Percentiles rank a stretch among this genome's conserved stretches.
These are phyloP conservation scores for Sebastes ruberrimus DNA, from an alignment of 2,797 vertebrate genomes.

Conservation along the genomic window DNA sequence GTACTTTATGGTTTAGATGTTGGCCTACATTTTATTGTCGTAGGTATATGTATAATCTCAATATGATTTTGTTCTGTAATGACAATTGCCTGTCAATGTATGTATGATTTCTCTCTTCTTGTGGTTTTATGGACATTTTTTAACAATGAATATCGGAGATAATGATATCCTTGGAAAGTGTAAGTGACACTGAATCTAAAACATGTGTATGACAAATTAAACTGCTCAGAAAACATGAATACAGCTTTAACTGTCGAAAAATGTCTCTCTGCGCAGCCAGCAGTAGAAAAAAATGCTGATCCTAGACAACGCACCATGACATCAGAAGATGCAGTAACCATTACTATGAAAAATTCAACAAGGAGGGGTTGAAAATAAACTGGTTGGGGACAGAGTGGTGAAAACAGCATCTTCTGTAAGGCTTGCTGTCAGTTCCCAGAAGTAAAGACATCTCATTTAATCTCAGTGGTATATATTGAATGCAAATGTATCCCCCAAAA, in stretches of 20 bases:
- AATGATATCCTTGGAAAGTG: not conserved
- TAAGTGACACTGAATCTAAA: not conserved
- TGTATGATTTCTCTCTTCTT: not conserved
- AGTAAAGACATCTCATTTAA: not conserved
- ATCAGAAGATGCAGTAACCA: not conserved
- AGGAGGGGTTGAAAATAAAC: not conserved
- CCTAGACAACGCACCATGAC: not conserved
- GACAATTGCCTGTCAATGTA: too few relatives aligned
- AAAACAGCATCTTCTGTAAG: not conserved
- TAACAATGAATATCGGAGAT: not conserved
- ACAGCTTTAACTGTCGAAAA: not conserved
- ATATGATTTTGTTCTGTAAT: too few relatives aligned
- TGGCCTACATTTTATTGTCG: too few relatives aligned
- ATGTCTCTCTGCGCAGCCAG: not conserved
- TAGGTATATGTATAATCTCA: too few relatives aligned
- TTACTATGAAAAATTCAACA: conserved; percentile 26
- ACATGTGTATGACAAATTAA: not conserved
- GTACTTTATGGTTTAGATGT: too few relatives aligned
- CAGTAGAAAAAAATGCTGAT: not conserved
- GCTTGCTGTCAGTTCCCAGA: not conserved
- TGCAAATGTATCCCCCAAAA: not conserved
- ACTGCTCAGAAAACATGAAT: not conserved
- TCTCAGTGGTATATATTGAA: not conserved
- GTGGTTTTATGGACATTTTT: fast-evolving
- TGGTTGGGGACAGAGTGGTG: not conserved